Conservation (phyloP, 2,888 invertebrate genomes). For the Mantis religiosa region DNA sequence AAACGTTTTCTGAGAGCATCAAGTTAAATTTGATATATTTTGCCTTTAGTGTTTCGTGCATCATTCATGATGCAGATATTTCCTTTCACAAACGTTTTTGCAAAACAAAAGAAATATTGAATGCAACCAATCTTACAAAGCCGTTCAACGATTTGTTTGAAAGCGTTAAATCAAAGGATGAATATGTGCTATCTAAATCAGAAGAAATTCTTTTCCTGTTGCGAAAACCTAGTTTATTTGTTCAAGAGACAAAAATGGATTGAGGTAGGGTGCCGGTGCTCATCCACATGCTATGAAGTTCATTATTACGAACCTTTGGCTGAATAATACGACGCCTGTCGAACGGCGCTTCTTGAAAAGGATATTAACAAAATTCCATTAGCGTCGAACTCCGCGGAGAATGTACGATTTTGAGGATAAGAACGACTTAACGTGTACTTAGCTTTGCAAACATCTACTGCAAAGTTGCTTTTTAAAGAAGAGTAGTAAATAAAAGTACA, state of each 20-base stretch:
- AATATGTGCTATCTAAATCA: neutral
- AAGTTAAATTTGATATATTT: too few species aligned
- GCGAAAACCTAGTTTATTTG: neutral
- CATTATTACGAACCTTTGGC: neutral
- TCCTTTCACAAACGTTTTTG: too few species aligned
- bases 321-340: conserved; percentile 9
- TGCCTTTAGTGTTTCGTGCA: too few species aligned
- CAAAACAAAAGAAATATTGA: neutral
- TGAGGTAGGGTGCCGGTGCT: neutral
- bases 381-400: neutral
- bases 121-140: neutral
- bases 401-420: neutral
- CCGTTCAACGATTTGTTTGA: neutral
- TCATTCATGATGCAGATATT: too few species aligned
- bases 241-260: neutral
- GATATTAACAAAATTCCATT: conserved; percentile 15
- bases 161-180: neutral
- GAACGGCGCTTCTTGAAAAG: conserved; percentile 13
- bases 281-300: neutral
- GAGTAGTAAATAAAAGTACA: too few species aligned
- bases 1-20: too few species aligned
- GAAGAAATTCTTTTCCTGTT: neutral
- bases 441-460: neutral
- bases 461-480: neutral
- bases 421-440: neutral